phyloP scores from a whole-genome alignment of 1,140 invertebrate species.

The Homarus americanus region DNA sequence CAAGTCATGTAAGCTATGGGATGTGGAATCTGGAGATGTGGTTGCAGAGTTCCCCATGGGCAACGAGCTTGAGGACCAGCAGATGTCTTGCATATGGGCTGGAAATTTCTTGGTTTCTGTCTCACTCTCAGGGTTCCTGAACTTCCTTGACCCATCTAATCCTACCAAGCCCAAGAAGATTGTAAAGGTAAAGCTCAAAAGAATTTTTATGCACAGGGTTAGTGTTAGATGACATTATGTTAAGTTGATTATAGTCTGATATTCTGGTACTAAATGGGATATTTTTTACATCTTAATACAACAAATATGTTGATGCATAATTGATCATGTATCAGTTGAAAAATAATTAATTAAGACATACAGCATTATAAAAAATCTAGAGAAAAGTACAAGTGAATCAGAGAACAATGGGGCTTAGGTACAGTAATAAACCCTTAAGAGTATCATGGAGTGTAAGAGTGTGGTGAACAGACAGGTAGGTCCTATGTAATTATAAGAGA shows the following conservation, averaged over 20 bases:
- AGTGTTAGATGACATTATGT: no score
- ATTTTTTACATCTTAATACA: not conserved
- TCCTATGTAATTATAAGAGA: no score
- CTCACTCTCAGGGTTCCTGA: conserved; percentile 96
- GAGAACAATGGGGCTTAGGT: no score
- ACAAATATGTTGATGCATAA: not conserved
- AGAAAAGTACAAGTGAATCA: no score
- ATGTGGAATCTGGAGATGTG: conserved; percentile 88
- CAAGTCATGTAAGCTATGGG: conserved; percentile 98
- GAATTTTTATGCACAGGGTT: not conserved
- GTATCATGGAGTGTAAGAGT: no score
- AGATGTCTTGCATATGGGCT: conserved; percentile 97
- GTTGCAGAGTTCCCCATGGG: conserved; percentile 93
- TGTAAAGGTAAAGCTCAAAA: conserved; percentile 84
- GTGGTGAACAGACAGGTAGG: no score
- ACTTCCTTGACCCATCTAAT: conserved; percentile 94
- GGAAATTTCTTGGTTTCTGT: conserved; percentile 91
- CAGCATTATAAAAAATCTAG: no score
- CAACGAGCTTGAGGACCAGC: conserved; percentile 83
- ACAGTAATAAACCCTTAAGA: no score
- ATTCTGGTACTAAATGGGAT: not conserved
- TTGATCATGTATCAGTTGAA: no score
- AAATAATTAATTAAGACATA: no score
- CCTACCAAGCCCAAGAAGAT: conserved; percentile 90
- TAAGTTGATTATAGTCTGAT: not conserved